Percentiles rank a stretch among this genome's conserved stretches.
Conservation (phyloP, 2,113 vertebrate species). For the Dryoscopus gambensis region DNA sequence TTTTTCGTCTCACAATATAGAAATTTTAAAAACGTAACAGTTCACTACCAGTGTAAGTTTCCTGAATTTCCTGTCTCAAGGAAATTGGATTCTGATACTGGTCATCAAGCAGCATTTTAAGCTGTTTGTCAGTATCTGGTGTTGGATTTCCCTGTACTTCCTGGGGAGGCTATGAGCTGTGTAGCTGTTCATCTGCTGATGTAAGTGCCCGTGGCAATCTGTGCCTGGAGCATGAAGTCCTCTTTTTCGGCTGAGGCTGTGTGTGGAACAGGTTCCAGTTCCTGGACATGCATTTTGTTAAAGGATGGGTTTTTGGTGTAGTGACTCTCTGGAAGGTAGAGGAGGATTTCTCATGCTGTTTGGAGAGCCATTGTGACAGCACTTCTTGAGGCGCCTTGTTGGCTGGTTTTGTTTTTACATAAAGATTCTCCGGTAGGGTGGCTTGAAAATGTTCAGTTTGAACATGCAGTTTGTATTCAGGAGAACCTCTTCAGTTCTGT, state of each 20-base stretch:
- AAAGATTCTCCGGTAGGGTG: neutral
- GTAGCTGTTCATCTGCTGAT: neutral
- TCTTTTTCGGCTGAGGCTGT: neutral
- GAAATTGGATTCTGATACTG: neutral
- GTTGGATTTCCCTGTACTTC: neutral
- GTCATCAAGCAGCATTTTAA: neutral
- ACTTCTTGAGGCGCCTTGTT: neutral
- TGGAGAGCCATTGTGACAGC: neutral
- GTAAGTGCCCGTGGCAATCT: accelerated
- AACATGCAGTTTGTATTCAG: neutral
- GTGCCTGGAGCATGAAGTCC: neutral
- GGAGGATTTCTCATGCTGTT: neutral
- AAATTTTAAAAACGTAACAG: neutral
- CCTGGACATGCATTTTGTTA: neutral
- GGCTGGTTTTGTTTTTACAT: neutral
- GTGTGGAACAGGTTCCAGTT: neutral
- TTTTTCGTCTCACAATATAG: neutral
- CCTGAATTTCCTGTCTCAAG: neutral
- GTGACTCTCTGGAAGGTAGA: neutral
- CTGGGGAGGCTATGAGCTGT: neutral
- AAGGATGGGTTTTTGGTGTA: neutral
- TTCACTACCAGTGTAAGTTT: neutral
- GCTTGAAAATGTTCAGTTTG: neutral
- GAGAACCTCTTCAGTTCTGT: neutral
- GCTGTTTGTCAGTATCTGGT: neutral